phyloP scores from a whole-genome alignment of 1,140 invertebrate genomes.

The Drosophila nasuta region DNA sequence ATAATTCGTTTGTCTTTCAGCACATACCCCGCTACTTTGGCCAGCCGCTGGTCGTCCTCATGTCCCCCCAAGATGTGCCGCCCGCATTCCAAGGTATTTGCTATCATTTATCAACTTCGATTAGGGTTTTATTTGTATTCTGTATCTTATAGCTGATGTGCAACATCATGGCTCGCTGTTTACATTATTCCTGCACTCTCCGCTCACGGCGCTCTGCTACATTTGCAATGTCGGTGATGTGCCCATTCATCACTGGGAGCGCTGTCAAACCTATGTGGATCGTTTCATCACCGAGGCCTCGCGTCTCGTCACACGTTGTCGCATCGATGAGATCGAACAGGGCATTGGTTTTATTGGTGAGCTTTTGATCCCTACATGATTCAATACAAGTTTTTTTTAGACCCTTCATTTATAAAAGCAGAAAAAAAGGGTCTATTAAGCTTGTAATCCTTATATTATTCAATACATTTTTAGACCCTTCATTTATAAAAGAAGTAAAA shows the following conservation, averaged over 20 bases:
- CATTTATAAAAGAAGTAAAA: too few species aligned
- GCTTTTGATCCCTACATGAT: background rate
- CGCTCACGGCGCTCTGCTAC: slow-evolving; percentile 96
- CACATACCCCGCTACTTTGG: slow-evolving; percentile 97
- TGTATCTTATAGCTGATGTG: slow-evolving; percentile 88
- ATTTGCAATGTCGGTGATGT: slow-evolving; percentile 95
- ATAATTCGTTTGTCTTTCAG: slow-evolving; percentile 97
- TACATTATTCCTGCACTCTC: slow-evolving; percentile 97
- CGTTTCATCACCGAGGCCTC: slow-evolving; percentile 96
- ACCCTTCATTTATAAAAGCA: too few species aligned
- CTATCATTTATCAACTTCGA: background rate
- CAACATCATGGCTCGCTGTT: slow-evolving; percentile 97
- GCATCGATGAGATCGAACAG: slow-evolving; percentile 90
- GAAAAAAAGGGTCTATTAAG: background rate
- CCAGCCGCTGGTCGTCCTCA: slow-evolving; percentile 96
- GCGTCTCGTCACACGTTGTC: slow-evolving; percentile 91
- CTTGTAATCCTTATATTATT: background rate
- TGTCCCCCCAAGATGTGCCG: slow-evolving; percentile 96
- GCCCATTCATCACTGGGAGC: slow-evolving; percentile 95
- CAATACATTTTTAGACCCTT: background rate
- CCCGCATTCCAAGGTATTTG: slow-evolving; percentile 91
- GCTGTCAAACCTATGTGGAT: slow-evolving; percentile 94
- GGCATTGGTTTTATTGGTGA: slow-evolving; percentile 84
- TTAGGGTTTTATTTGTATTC: background rate
- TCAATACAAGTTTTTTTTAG: background rate